Evolutionary conservation across 2,888 invertebrate species (phyloP), one percentile per base, ranked within the genome.

Genomic region (Frankliniella fusca): DNA sequence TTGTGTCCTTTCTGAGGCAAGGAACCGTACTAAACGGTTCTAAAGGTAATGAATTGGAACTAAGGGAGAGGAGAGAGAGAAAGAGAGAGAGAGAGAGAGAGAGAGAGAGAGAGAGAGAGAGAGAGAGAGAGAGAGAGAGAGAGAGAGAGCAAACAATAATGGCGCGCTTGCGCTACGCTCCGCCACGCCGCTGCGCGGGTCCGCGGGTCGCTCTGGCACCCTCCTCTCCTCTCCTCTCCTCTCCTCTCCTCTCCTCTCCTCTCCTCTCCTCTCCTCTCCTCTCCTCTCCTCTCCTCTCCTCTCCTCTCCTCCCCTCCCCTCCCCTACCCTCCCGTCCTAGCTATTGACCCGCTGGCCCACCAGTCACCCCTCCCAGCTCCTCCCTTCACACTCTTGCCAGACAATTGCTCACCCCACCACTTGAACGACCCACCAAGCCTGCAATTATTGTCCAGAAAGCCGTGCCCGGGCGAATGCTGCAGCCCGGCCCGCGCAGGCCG

Each of bases 111-210:
- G 48, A 79, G 49, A 80, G 27, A 28, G 79, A 70, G 23, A 70
- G 79, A 81, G 79, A 8, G 79, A 82, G 54, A 65, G 82, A 80
- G 83, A 82, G 50, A 80, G 81, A 81, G 83, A 81, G 80, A 79
- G 80, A 82, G 80, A 80, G 81, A 83, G 61, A 83, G 80, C 76
- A 83, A 82, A 82, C 80, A 82, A 76, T 82, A 82, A 83, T 61
- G 70, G 70, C 70, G 70, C 38, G 38, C 38, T 38, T 38, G 38
- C 5, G 38, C 38, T 38, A 38, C 38, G 38, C 38, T 38, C 38
- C 38, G 38, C 38, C 38, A 38, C 38, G 38, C 38, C 38, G 38
- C 38, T 38, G 38, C 38, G 38, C 38, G 38, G 38, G 38, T 38
- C 38, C 11, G 70, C 23, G 23, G 3, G 70, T 7, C 70, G 27